A percentile compares a stretch with the other conserved stretches of the same genome.
These are phyloP conservation scores for Acronicta leporina DNA, from an alignment of 2,888 invertebrate genomes.

Conservation along the genomic window DNA sequence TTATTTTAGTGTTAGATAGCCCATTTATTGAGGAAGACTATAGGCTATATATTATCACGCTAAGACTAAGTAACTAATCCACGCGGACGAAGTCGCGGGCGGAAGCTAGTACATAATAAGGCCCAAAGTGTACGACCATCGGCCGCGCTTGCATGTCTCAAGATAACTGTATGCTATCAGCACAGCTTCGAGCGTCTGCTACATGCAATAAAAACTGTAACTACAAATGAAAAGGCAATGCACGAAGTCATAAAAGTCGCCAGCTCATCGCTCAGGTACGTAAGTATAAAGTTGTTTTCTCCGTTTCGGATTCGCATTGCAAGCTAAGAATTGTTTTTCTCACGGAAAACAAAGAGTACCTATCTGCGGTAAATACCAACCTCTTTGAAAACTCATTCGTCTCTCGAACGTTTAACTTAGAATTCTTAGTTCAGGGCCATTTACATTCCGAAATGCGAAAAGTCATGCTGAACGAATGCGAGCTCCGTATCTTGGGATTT, in stretches of 20 bases:
- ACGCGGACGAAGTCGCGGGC: too few species aligned
- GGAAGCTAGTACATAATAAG: slow-evolving; percentile 54
- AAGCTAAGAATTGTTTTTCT: slow-evolving; percentile 40
- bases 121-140: slow-evolving; percentile 32
- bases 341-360: slow-evolving; percentile 46
- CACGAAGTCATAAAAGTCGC: slow-evolving; percentile 31
- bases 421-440: slow-evolving; percentile 62
- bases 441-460: slow-evolving; percentile 64
- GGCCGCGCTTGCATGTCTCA: slow-evolving; percentile 16
- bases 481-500: slow-evolving; percentile 64
- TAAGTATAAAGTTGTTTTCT: slow-evolving; percentile 22
- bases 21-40: too few species aligned
- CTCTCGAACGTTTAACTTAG: slow-evolving; percentile 56
- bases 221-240: slow-evolving; percentile 18
- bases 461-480: slow-evolving; percentile 60
- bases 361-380: slow-evolving; percentile 51
- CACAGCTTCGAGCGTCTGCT: slow-evolving; percentile 7
- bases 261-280: slow-evolving; percentile 28
- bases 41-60: too few species aligned
- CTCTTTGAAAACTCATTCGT: slow-evolving; percentile 58
- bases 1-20: too few species aligned
- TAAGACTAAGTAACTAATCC: too few species aligned
- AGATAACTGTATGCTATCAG: background rate
- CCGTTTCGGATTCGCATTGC: slow-evolving; percentile 28
- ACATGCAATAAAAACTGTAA: slow-evolving; percentile 11